Evolutionary conservation across 53 echinoderm and acorn worm species (phyloP).

Genomic region (Hippasteria phrygiana): DNA sequence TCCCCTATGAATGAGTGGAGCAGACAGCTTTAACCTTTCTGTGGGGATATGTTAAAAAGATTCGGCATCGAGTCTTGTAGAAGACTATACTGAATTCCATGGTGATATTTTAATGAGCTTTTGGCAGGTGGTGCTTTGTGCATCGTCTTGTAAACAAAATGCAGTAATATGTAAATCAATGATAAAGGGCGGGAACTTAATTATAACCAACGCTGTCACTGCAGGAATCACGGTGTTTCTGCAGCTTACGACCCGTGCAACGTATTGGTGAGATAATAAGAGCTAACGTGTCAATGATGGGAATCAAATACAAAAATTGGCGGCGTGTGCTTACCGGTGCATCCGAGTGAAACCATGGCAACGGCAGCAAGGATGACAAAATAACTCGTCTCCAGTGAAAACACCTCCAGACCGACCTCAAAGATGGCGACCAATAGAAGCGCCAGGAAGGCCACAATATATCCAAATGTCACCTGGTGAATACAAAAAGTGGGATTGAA

Average conservation of each 20-base stretch:
- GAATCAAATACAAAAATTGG: no score
- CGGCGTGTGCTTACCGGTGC: conserved; percentile 68
- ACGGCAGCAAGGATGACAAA: conserved; percentile 79
- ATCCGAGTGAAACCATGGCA: conserved; percentile 82
- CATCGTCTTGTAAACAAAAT: background rate
- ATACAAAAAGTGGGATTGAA: background rate
- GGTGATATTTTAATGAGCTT: background rate
- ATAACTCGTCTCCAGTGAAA: conserved; percentile 68
- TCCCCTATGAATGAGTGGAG: background rate
- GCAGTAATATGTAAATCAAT: background rate
- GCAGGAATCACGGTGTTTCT: background rate
- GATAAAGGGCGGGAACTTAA: no score
- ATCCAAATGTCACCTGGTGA: conserved; percentile 69
- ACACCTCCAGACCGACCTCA: conserved; percentile 76
- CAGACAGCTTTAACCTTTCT: background rate
- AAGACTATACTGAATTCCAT: background rate
- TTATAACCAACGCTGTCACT: background rate
- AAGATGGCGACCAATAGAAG: conserved; percentile 77
- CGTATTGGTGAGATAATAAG: no score
- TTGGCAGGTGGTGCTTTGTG: background rate
- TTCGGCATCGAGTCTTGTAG: no score
- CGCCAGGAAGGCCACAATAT: conserved; percentile 75
- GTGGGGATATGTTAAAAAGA: background rate
- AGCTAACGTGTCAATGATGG: no score
- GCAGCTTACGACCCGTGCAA: no score